These are phyloP conservation scores for Stegostoma tigrinum DNA, from an alignment of 2,113 vertebrate genomes.

Conservation along the genomic window DNA sequence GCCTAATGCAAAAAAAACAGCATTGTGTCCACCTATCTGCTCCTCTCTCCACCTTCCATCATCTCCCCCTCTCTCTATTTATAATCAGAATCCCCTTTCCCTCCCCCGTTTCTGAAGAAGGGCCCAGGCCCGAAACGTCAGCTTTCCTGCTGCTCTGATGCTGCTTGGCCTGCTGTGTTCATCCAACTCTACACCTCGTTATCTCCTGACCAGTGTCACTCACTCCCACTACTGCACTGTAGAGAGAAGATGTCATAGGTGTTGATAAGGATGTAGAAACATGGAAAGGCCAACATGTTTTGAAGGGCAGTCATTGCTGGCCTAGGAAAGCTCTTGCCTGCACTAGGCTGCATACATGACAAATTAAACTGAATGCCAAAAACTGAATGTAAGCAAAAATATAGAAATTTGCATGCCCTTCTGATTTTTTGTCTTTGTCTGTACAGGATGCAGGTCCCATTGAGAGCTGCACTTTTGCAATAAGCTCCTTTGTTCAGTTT, in stretches of 20 bases:
- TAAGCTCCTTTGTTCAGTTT: constrained; percentile 88
- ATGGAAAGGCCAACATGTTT: background rate
- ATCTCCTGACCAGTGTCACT: background rate
- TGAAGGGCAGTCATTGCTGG: background rate
- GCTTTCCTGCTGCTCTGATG: no score
- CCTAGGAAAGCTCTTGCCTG: background rate
- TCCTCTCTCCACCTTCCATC: no score
- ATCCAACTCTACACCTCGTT: no score
- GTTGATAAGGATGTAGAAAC: background rate
- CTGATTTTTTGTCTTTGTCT: fast-evolving
- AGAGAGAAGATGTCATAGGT: background rate
- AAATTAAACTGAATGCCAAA: background rate
- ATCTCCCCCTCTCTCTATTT: no score
- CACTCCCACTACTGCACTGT: background rate
- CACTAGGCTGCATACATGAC: background rate
- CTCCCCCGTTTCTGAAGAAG: no score
- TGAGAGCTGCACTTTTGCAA: constrained; percentile 90
- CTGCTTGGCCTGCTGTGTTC: no score
- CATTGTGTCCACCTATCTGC: no score
- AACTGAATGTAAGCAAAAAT: background rate
- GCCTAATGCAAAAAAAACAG: background rate
- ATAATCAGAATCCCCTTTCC: no score
- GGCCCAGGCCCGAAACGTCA: no score
- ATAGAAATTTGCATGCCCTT: background rate
- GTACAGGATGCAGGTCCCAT: constrained; percentile 75